Evolutionary conservation across 2,113 vertebrate genomes (phyloP).

Genomic region (Crotalus viridis): DNA sequence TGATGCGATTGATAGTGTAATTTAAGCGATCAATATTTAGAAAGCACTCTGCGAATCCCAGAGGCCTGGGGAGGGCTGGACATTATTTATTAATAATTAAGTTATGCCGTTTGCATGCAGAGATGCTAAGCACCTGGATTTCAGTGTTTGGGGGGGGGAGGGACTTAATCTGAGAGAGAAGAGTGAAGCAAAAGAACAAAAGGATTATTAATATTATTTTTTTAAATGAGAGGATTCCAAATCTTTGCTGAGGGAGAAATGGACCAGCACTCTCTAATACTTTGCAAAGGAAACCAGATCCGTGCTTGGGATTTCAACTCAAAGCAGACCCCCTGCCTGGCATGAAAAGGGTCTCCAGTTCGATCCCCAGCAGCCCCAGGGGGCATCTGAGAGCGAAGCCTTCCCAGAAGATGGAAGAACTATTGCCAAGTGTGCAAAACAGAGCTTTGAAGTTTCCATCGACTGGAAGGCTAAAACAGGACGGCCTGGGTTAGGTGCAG

Average conservation of each 20-base stretch:
- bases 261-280: not conserved
- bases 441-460: not conserved
- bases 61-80: not conserved
- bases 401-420: not conserved
- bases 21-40: constrained; percentile 33
- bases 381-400: not conserved
- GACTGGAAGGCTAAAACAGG: not conserved
- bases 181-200: not conserved
- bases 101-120: not conserved
- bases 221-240: not conserved
- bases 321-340: not conserved
- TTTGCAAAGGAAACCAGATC: not conserved
- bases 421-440: not conserved
- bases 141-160: not conserved
- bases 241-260: not conserved
- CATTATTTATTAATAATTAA: constrained; percentile 26
- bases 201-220: not conserved
- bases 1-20: constrained; percentile 9
- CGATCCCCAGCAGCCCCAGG: not conserved
- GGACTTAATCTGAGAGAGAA: not conserved
- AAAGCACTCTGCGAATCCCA: constrained; percentile 30
- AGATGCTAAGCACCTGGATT: not conserved
- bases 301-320: not conserved
- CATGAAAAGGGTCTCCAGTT: not conserved
- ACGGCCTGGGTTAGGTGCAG: not conserved